phyloP scores from a whole-genome alignment of 2,113 vertebrate species.

The Polypterus senegalus region DNA sequence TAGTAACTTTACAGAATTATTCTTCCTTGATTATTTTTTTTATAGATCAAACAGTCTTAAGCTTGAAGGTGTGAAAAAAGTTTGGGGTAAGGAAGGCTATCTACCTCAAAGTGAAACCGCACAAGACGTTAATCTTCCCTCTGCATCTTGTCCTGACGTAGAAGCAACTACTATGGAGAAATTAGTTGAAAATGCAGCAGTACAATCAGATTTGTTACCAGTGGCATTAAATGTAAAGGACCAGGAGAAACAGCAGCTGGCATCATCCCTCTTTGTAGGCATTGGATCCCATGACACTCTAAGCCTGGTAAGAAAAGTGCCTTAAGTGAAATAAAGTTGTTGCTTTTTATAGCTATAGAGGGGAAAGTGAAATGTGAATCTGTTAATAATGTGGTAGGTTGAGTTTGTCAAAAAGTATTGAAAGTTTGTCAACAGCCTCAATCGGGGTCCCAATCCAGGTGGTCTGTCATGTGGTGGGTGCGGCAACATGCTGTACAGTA shows the following conservation, averaged over 20 bases:
- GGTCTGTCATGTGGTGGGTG: too few species aligned
- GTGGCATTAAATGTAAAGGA: constrained; percentile 39
- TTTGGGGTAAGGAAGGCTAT: constrained; percentile 92
- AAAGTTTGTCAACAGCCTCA: too few species aligned
- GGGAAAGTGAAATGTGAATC: too few species aligned
- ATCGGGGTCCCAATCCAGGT: too few species aligned
- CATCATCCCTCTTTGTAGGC: constrained; percentile 78
- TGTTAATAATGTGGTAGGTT: too few species aligned
- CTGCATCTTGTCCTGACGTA: constrained; percentile 31
- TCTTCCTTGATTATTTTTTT: constrained; percentile 4
- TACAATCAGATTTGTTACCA: constrained; percentile 20
- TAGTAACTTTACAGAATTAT: neutral
- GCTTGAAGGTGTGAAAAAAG: constrained; percentile 72
- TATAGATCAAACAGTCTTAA: constrained; percentile 60
- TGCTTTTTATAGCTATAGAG: too few species aligned
- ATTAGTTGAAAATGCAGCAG: constrained; percentile 10
- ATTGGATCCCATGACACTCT: constrained; percentile 56
- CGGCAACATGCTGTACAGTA: too few species aligned
- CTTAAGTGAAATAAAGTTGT: too few species aligned
- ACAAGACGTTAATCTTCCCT: constrained; percentile 24
- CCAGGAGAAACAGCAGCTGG: constrained; percentile 73
- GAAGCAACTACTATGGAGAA: constrained; percentile 29
- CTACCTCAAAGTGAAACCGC: constrained; percentile 60
- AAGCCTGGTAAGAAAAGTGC: constrained; percentile 57
- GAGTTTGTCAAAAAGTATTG: too few species aligned